A percentile compares a stretch with the other conserved stretches of the same genome.
Evolutionary conservation across 2,888 invertebrate genomes (phyloP).

Genomic region (Monochamus alternatus): DNA sequence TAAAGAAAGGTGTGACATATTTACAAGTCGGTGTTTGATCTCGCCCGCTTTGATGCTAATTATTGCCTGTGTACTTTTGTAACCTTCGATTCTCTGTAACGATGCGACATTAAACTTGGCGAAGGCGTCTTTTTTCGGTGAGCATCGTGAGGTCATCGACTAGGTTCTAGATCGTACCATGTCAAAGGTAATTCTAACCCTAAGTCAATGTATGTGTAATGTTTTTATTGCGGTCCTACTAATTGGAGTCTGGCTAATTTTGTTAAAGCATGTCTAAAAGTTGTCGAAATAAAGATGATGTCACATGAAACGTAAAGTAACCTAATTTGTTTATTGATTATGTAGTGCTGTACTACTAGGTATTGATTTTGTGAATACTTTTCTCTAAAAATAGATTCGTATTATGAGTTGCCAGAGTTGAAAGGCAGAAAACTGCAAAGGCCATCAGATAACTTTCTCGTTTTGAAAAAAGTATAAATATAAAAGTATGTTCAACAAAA

Average conservation of each 20-base stretch:
- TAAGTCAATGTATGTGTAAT: not conserved
- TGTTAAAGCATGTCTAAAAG: slow-evolving; percentile 12
- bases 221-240: not conserved
- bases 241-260: not conserved
- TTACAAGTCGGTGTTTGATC: not conserved
- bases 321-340: slow-evolving; percentile 6
- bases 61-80: slow-evolving; percentile 7
- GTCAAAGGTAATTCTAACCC: slow-evolving; percentile 39
- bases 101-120: not conserved
- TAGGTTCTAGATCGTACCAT: slow-evolving; percentile 17
- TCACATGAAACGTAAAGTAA: slow-evolving; percentile 14
- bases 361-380: no score
- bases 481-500: no score
- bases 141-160: not conserved
- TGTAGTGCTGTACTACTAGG: not conserved
- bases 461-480: no score
- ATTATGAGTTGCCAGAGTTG: no score
- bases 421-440: no score
- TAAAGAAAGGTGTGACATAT: slow-evolving; percentile 19
- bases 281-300: slow-evolving; percentile 36
- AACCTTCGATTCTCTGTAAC: not conserved
- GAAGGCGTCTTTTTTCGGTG: not conserved
- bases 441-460: no score
- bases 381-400: no score
- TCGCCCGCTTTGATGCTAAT: not conserved